A percentile compares a stretch with the other conserved stretches of the same genome.
phyloP scores from a whole-genome alignment of 2,888 invertebrate genomes.

The Alloplasta piceator region DNA sequence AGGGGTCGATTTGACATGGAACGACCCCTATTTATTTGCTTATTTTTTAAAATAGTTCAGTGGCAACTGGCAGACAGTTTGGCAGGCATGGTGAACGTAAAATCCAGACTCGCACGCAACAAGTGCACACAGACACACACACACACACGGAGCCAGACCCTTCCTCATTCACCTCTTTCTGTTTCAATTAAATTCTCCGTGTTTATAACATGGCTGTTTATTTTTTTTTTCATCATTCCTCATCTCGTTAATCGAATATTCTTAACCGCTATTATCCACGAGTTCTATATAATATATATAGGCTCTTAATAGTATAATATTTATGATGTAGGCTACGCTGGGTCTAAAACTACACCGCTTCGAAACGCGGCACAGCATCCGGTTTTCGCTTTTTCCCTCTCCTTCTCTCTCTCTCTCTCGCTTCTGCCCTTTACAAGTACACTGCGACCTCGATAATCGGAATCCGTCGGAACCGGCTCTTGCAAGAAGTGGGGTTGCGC shows the following conservation, averaged over 20 bases:
- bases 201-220: slow-evolving; percentile 35
- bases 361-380: slow-evolving; percentile 72
- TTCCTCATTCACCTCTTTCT: slow-evolving; percentile 54
- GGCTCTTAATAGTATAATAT: slow-evolving; percentile 78
- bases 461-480: too few species aligned
- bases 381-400: slow-evolving; percentile 44
- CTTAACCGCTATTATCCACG: slow-evolving; percentile 64
- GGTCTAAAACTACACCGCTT: slow-evolving; percentile 76
- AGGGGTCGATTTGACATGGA: too few species aligned
- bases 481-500: too few species aligned
- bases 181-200: slow-evolving; percentile 32
- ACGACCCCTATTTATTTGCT: background rate
- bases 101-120: slow-evolving; percentile 64
- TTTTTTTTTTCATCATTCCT: slow-evolving; percentile 37
- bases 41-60: slow-evolving; percentile 64
- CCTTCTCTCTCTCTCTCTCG: slow-evolving; percentile 50
- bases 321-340: slow-evolving; percentile 78
- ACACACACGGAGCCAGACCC: slow-evolving; percentile 72
- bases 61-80: slow-evolving; percentile 81
- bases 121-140: slow-evolving; percentile 68
- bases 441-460: too few species aligned
- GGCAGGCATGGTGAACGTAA: slow-evolving; percentile 79
- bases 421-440: too few species aligned
- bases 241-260: slow-evolving; percentile 61
- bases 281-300: slow-evolving; percentile 74